These are phyloP conservation scores for Belgica antarctica DNA, from an alignment of 2,888 invertebrate species.

Conservation along the genomic window DNA sequence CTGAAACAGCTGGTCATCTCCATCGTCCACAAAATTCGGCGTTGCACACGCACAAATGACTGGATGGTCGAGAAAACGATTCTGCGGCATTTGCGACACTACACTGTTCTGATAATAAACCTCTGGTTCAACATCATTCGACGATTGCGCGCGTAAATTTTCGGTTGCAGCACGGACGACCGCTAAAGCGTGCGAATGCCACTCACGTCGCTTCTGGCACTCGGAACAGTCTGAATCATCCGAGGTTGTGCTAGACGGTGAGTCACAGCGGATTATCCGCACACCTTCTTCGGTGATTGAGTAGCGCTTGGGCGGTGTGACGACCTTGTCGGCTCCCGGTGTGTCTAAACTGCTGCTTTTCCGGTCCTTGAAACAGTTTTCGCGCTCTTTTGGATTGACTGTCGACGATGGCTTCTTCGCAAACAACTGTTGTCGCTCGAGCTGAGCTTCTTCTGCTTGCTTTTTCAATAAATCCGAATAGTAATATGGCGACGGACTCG, in stretches of 20 bases:
- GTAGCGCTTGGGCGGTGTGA: conserved; percentile 64
- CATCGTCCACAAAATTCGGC: conserved; percentile 61
- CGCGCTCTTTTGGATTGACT: conserved; percentile 47
- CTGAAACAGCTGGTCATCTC: conserved; percentile 61
- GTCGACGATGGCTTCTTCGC: conserved; percentile 54
- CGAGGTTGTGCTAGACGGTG: conserved; percentile 55
- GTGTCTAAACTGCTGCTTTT: conserved; percentile 74
- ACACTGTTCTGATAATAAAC: conserved; percentile 47
- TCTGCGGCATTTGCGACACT: conserved; percentile 64
- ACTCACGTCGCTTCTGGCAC: conserved; percentile 55
- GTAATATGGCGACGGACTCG: conserved; percentile 79
- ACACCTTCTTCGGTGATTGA: conserved; percentile 71
- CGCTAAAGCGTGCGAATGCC: conserved; percentile 55
- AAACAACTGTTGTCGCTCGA: conserved; percentile 52
- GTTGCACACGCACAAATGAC: conserved; percentile 72
- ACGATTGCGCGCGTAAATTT: conserved; percentile 53
- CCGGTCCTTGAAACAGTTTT: conserved; percentile 56
- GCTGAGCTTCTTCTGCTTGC: conserved; percentile 49
- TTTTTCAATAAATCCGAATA: conserved; percentile 72
- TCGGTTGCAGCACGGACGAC: conserved; percentile 53
- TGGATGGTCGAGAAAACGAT: conserved; percentile 62
- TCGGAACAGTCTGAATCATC: conserved; percentile 56
- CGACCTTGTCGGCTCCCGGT: conserved; percentile 61
- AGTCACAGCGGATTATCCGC: conserved; percentile 54
- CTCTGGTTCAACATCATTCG: conserved; percentile 57